Conservation (phyloP, 30 jellyfish, hydroid and myxozoan genomes). For the Pseudorhiza aurosa region DNA sequence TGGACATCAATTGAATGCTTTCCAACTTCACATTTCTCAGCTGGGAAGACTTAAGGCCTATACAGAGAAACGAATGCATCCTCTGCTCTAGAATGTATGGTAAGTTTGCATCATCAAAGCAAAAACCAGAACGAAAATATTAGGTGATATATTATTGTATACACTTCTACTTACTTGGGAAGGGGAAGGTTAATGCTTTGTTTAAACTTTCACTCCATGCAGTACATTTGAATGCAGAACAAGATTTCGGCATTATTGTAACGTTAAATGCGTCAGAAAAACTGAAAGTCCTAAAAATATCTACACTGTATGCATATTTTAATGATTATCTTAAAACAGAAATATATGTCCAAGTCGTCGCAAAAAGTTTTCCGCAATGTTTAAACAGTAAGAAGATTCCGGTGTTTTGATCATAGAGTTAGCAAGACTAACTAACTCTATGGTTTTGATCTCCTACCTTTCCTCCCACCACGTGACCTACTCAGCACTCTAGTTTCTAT, state of each 20-base stretch:
- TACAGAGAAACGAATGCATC: neutral
- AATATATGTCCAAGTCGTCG: no score
- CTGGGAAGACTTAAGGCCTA: neutral
- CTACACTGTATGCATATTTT: slow-evolving; percentile 4
- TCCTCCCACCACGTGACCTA: slow-evolving; percentile 29
- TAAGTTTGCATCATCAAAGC: neutral
- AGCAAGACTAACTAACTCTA: no score
- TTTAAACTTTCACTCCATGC: slow-evolving; percentile 12
- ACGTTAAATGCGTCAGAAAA: neutral
- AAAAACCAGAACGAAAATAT: neutral
- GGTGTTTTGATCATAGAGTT: no score
- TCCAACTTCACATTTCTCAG: neutral
- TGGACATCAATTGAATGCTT: neutral
- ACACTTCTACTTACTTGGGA: slow-evolving; percentile 15
- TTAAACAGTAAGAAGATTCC: no score
- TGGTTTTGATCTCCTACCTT: neutral
- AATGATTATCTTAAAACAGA: no score
- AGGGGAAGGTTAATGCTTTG: slow-evolving; percentile 17
- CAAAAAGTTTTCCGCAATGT: no score
- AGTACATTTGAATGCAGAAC: slow-evolving; percentile 38
- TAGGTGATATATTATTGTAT: neutral
- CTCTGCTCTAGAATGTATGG: no score
- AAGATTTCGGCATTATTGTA: slow-evolving; percentile 20
- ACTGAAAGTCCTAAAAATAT: neutral
- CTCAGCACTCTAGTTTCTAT: neutral